Evolutionary conservation across 2,797 vertebrate genomes (phyloP), one percentile per base, ranked within the genome.

Genomic region (Pseudopleuronectes americanus): DNA sequence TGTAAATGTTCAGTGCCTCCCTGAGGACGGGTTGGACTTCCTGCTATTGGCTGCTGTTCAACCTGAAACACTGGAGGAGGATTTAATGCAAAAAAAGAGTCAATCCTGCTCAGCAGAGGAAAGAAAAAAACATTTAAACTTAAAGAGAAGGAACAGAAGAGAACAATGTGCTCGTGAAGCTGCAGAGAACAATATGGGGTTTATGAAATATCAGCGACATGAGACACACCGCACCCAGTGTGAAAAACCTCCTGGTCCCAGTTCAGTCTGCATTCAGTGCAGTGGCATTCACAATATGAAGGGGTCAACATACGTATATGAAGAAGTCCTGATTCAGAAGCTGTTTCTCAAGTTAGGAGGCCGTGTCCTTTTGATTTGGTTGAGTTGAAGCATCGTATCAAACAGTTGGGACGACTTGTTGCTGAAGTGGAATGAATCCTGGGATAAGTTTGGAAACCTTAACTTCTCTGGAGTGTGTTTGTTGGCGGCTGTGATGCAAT

Each of bases 201-300:
- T 79, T 51, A 63, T 78, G 62, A 87, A 80, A 78, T 76, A 71
- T 69, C 64, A 54, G 57, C 72, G 74, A 75, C 74, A 58, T 6
- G 19, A 77, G 77, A 79, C 58, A 3, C 3, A 68, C 79, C 72
- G 77, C 74, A 64, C 74, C 83, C 79, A 43, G 14, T 33, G 28
- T 33, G 41, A 77, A 80, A 56, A 6, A 28, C 53, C 28, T 55
- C 49, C 51, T 47, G 74, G 74, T 80, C 66, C 64, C 71, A 47
- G 51, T 54, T 33, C 31, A 33, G 31, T 22, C 21, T 19, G 6
- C 60, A 67, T 8, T 55, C 24, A 54, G 24, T 10, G 23, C 36
- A 38, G 36, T 4, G 36, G 9, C 31, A 10, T 33, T 33, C 8
- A 33, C 31, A 9, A 33, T 10, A 33, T 10, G 31, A 3, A 33